Evolutionary conservation across 2,888 invertebrate genomes (phyloP).

Genomic region (Ormyrus nitidulus): DNA sequence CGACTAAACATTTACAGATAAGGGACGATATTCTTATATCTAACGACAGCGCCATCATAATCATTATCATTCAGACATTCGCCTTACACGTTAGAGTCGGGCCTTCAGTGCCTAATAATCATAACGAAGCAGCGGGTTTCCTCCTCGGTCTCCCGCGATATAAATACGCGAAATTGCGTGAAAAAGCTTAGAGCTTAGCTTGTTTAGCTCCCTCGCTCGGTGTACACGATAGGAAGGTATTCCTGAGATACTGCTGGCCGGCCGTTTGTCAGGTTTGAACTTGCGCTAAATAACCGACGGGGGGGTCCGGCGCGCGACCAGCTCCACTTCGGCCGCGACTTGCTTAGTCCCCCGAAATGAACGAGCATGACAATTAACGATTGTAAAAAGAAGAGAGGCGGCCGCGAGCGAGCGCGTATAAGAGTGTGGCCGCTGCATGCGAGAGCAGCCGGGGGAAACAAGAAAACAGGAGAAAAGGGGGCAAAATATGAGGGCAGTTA

Average conservation of each 20-base stretch:
- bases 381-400: conserved; percentile 63
- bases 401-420: conserved; percentile 59
- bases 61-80: too few relatives aligned
- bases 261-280: conserved; percentile 67
- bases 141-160: too few relatives aligned
- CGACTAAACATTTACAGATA: too few relatives aligned
- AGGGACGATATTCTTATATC: too few relatives aligned
- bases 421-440: conserved; percentile 51
- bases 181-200: conserved; percentile 34
- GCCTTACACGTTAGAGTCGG: too few relatives aligned
- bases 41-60: too few relatives aligned
- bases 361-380: conserved; percentile 74
- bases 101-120: too few relatives aligned
- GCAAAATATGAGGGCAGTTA: conserved; percentile 75
- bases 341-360: conserved; percentile 72
- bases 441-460: conserved; percentile 58
- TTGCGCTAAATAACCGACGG: conserved; percentile 71
- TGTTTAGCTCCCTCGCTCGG: conserved; percentile 22
- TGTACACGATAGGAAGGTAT: conserved; percentile 17
- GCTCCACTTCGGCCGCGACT: conserved; percentile 31
- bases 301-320: conserved; percentile 60
- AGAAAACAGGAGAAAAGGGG: conserved; percentile 70
- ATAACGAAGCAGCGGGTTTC: too few relatives aligned
- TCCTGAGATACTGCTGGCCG: conserved; percentile 45
- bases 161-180: conserved; percentile 13